Base-by-base conservation (phyloP, 1,140 invertebrate species). In the Argopecten irradians region DNA sequence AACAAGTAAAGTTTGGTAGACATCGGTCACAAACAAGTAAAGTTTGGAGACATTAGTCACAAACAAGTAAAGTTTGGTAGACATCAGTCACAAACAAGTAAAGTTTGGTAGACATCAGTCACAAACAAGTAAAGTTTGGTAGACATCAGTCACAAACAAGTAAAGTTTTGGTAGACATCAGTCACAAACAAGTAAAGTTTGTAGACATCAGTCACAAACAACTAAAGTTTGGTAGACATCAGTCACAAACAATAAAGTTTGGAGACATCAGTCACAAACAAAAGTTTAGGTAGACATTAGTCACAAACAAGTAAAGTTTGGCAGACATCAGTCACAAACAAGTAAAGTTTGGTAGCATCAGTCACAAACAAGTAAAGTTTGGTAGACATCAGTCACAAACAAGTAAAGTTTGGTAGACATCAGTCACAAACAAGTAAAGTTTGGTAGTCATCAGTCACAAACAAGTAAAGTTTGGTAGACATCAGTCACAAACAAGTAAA, bases 21-120 rank as follows among this genome's bases (percentile, higher is more conserved):
- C 94, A 95, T 86, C 89, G 89, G 28, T 94, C 93, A 82, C 94
- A 95, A 89, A 94, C 83, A 94, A 94, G 93, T 93, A 85, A 88
- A 34, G 36, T 1, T 82, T 7, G 34, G 3, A 71, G 28, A 71
- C n/a, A 28, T 28, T 5, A 28, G 22, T 71, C 22, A 71, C 55
- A 71, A 71, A 28, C 55, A 71, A n/a, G 55, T 71, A n/a, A 71
- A 71, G 8, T n/a, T 28, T 3, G 11, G 22, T 11, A 71, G 28
- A 71, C 22, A 7, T 71, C 22, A 71, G 55, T 71, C 55, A 71
- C 55, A 71, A 71, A 71, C 55, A 71, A n/a, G 55, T 71, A 0
- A 71, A 71, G 28, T 5, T 71, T 3, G 8, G 22, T 0, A 71
- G 28, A 5, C 5, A 28, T 28, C 5, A 71, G 55, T 71, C 14